phyloP scores from a whole-genome alignment of 2,797 vertebrate genomes.

The Allobates femoralis region DNA sequence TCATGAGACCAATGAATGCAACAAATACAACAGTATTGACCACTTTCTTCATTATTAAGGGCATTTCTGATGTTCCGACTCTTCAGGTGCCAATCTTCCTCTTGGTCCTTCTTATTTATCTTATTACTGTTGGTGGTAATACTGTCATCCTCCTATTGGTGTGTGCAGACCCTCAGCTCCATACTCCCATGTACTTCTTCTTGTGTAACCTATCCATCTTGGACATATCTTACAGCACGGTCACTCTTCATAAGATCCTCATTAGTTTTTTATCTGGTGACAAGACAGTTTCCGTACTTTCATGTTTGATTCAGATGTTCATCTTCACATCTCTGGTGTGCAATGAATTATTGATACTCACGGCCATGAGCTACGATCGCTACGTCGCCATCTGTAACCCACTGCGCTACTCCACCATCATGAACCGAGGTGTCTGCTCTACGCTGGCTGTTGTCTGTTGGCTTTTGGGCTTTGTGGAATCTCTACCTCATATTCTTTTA shows the following conservation, averaged over 20 bases:
- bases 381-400: slow-evolving; percentile 52
- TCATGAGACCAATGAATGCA: background rate
- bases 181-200: slow-evolving; percentile 58
- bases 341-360: slow-evolving; percentile 44
- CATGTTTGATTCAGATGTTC: slow-evolving; percentile 48
- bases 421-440: slow-evolving; percentile 20
- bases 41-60: slow-evolving; percentile 44
- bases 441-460: slow-evolving; percentile 26
- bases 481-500: slow-evolving; percentile 42
- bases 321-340: slow-evolving; percentile 47
- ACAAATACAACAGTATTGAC: slow-evolving; percentile 4
- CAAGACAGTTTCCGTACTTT: slow-evolving; percentile 8
- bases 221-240: slow-evolving; percentile 43
- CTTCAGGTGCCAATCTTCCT: slow-evolving; percentile 38
- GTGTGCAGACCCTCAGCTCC: slow-evolving; percentile 13
- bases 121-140: slow-evolving; percentile 41
- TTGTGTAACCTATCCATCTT: slow-evolving; percentile 47
- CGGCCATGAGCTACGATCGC: slow-evolving; percentile 54
- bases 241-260: slow-evolving; percentile 46
- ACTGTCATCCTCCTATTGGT: slow-evolving; percentile 26
- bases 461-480: slow-evolving; percentile 40
- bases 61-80: slow-evolving; percentile 40
- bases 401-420: slow-evolving; percentile 22
- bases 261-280: slow-evolving; percentile 37
- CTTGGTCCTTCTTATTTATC: slow-evolving; percentile 47